Conservation (phyloP, 2,113 vertebrate species). For the Microtus montanus region DNA sequence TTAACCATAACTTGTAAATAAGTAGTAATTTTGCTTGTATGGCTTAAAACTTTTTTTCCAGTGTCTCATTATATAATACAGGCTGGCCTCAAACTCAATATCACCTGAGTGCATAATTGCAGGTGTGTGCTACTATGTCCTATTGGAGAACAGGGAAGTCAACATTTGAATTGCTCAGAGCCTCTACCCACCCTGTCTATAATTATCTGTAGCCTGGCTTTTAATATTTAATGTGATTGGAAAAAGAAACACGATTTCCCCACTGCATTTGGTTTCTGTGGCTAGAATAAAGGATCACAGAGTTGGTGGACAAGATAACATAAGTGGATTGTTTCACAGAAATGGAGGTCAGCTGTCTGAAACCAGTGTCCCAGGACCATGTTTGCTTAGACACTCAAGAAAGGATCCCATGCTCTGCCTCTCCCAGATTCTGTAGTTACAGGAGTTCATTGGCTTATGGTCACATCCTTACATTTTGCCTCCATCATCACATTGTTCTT, state of each 20-base stretch:
- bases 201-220: background rate
- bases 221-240: background rate
- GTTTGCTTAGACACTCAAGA: background rate
- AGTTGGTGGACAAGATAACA: background rate
- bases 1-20: conserved; percentile 15
- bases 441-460: background rate
- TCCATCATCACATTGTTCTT: background rate
- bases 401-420: background rate
- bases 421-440: background rate
- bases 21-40: background rate
- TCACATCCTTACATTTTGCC: background rate
- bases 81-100: background rate
- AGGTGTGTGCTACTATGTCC: background rate
- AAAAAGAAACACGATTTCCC: background rate
- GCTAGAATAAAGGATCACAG: background rate
- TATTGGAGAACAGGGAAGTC: background rate
- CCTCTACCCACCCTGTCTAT: background rate
- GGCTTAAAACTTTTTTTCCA: background rate
- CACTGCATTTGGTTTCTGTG: background rate
- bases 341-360: background rate
- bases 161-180: background rate
- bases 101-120: background rate
- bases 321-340: background rate
- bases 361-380: background rate
- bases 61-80: background rate